Evolutionary conservation across 2,797 vertebrate genomes (phyloP), one percentile per base, ranked within the genome.

Genomic region (Capromys pilorides): DNA sequence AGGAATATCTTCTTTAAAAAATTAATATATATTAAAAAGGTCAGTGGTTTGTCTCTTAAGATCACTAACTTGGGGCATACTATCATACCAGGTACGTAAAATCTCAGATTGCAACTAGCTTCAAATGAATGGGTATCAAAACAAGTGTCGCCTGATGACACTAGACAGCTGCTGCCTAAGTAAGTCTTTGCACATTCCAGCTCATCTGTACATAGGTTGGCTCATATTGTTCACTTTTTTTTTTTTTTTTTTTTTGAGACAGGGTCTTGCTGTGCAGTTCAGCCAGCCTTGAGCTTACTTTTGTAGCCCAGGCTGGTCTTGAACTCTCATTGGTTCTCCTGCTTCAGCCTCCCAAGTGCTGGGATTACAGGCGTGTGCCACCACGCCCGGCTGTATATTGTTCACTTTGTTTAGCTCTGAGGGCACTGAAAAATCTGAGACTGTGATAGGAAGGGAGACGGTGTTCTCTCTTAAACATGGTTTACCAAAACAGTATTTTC

Each of bases 61-160:
- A 97, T 97, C 95, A 96, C 77, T 96, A 67, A 96, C 97, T 96
- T 92, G 78, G 67, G 95, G 95, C 96, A 95, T 96, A 93, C 80
- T 80, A 13, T 97, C 83, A 13, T 97, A 82, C 85, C 16, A 39
- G 82, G 96, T 95, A 91, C 79, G 94, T 91, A 95, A 67, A 96
- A 64, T 97, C 91, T 77, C 54, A 94, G 19, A 61, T 79, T 1
- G 92, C 95, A 93, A 97, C 95, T 95, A 93, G 93, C 49, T 95
- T 97, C 93, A 86, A 96, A 84, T 66, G 96, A 95, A 88, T 92
- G 64, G n/a, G 54, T 96, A 54, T 81, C 54, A 98, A 97, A 97
- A 69, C 45, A 61, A 90, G 6, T 97, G 39, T 61, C 93, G 24
- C 59, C 21, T 62, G 69, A 88, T 96, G 93, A 67, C 87, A 86